These are phyloP conservation scores for Danio rerio DNA, from an alignment of 2,113 vertebrate species.

Conservation along the genomic window DNA sequence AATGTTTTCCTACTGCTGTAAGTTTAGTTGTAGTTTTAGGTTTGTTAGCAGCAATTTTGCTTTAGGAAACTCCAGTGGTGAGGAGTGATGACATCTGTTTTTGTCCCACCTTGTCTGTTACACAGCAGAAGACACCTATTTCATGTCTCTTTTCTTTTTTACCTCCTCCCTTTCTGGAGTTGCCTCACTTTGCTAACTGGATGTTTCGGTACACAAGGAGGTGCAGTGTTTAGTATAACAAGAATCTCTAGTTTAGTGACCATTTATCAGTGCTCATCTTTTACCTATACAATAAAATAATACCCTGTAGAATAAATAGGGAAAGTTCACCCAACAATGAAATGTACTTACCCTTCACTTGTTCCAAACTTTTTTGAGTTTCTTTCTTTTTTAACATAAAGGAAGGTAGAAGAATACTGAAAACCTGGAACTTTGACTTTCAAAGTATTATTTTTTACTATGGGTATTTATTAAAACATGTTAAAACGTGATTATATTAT, in stretches of 20 bases:
- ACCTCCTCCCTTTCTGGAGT: background rate
- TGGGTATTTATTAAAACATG: no score
- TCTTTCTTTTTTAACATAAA: no score
- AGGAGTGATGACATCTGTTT: background rate
- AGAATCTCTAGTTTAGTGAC: background rate
- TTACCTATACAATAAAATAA: background rate
- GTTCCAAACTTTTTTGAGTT: no score
- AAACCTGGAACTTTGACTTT: no score
- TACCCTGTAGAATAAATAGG: background rate
- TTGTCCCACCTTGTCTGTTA: background rate
- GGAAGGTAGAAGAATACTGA: no score
- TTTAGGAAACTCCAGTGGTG: background rate
- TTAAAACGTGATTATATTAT: no score
- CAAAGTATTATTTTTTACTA: no score
- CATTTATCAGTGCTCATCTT: background rate
- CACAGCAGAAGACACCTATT: background rate
- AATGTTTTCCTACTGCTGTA: no score
- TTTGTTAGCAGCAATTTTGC: background rate
- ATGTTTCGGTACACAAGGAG: background rate
- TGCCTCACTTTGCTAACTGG: constrained; percentile 10
- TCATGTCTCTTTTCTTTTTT: no score
- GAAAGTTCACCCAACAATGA: no score
- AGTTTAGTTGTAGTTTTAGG: background rate
- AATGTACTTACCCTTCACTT: no score
- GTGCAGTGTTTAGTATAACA: background rate